These are phyloP conservation scores for Myotis lucifugus DNA, from an alignment of 2,113 vertebrate genomes.

Conservation along the genomic window DNA sequence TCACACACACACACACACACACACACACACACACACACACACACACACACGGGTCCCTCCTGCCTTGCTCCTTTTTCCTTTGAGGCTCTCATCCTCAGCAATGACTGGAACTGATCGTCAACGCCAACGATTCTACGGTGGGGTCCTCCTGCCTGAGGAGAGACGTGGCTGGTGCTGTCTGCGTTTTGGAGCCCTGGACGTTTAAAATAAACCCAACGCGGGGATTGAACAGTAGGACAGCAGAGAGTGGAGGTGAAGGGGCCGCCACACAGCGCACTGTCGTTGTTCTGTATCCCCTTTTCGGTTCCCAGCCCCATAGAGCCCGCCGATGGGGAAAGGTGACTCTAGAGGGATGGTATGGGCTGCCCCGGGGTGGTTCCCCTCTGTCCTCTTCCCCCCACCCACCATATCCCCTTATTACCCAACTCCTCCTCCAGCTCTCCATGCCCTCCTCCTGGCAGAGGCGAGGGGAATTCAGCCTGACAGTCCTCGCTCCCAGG, in stretches of 20 bases:
- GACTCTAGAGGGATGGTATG: accelerated
- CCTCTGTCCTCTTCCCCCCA: not conserved
- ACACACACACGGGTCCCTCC: not conserved
- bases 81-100: conserved; percentile 42
- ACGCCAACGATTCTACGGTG: conserved; percentile 73
- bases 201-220: not conserved
- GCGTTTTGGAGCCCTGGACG: conserved; percentile 52
- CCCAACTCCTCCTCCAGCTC: accelerated
- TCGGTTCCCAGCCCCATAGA: not conserved
- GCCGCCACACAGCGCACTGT: too few relatives aligned
- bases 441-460: accelerated
- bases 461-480: not conserved
- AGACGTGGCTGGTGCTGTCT: conserved; percentile 39
- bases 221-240: not conserved
- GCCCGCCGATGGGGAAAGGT: not conserved
- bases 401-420: not conserved
- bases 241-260: not conserved
- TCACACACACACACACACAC: not conserved
- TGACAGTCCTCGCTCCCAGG: not conserved
- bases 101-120: conserved; percentile 81
- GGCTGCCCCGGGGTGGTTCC: not conserved
- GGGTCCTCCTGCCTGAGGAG: conserved; percentile 60
- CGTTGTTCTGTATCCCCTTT: too few relatives aligned
- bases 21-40: not conserved
- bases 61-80: not conserved